Percentiles rank a stretch among this genome's conserved stretches.
Evolutionary conservation across 2,797 vertebrate genomes (phyloP).

Genomic region (Melanotaenia boesemani): DNA sequence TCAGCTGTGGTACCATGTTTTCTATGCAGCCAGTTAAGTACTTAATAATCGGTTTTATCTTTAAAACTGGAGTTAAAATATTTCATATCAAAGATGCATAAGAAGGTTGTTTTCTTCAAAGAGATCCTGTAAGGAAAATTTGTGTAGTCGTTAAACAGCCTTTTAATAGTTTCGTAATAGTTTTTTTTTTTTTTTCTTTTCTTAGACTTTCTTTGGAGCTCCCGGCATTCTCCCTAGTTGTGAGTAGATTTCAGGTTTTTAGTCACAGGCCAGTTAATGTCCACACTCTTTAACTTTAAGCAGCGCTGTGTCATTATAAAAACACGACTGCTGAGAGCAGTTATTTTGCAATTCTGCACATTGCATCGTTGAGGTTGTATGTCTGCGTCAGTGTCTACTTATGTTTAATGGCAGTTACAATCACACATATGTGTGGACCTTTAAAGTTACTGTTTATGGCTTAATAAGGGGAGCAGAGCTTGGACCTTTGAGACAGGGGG

Average conservation of each 20-base stretch:
- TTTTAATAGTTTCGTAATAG: neutral
- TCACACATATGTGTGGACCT: neutral
- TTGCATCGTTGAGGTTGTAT: neutral
- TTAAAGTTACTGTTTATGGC: constrained; percentile 47
- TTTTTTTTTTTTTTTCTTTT: neutral
- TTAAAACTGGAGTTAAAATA: neutral
- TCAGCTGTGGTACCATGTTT: neutral
- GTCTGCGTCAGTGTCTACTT: constrained; percentile 1
- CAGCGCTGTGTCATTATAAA: constrained; percentile 26
- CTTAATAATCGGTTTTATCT: neutral
- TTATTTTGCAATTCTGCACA: neutral
- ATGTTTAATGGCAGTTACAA: constrained; percentile 1
- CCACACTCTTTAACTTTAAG: constrained; percentile 1
- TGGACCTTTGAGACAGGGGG: constrained; percentile 57
- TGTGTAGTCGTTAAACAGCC: neutral
- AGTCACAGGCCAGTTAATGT: neutral
- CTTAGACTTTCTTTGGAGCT: neutral
- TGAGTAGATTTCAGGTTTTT: neutral
- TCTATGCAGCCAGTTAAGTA: neutral
- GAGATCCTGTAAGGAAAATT: neutral
- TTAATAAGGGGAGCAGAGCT: constrained; percentile 21
- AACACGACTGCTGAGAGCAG: constrained; percentile 6
- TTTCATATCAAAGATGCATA: neutral
- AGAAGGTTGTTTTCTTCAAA: neutral
- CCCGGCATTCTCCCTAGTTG: neutral